phyloP scores from a whole-genome alignment of 2,113 vertebrate species.

The Dissostichus mawsoni region DNA sequence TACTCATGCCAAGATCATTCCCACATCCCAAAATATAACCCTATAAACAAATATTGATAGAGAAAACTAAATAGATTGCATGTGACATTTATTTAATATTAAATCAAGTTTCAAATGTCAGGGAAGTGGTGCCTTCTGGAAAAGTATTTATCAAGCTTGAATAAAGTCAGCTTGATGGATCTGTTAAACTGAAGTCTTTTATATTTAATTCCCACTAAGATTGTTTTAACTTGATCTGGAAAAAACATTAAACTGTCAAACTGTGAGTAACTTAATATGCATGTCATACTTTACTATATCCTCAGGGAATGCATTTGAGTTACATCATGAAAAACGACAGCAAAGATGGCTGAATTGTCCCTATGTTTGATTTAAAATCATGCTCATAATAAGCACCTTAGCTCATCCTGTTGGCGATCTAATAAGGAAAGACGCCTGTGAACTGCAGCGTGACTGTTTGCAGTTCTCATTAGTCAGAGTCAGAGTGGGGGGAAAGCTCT shows the following conservation, averaged over 20 bases:
- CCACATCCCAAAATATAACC: background rate
- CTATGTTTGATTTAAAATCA: background rate
- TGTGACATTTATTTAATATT: background rate
- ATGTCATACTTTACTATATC: background rate
- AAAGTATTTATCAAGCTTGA: no score
- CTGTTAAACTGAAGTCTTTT: constrained; percentile 1
- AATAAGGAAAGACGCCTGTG: background rate
- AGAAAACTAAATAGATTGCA: background rate
- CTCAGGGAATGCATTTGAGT: background rate
- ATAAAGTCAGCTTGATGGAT: background rate
- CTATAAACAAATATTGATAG: background rate
- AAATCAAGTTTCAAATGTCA: constrained; percentile 10
- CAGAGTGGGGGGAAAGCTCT: constrained; percentile 11
- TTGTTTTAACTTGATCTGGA: background rate
- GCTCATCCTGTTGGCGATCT: constrained; percentile 15
- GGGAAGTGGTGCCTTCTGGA: background rate
- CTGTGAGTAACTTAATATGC: background rate
- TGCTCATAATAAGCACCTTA: background rate
- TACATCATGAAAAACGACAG: background rate
- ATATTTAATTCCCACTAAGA: constrained; percentile 2
- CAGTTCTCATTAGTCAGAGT: constrained; percentile 37
- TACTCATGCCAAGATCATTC: no score
- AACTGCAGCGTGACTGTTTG: constrained; percentile 1
- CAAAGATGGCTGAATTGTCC: background rate
- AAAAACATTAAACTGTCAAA: background rate